These are phyloP conservation scores for Anomalospiza imberbis DNA, from an alignment of 2,797 vertebrate genomes.

Conservation along the genomic window DNA sequence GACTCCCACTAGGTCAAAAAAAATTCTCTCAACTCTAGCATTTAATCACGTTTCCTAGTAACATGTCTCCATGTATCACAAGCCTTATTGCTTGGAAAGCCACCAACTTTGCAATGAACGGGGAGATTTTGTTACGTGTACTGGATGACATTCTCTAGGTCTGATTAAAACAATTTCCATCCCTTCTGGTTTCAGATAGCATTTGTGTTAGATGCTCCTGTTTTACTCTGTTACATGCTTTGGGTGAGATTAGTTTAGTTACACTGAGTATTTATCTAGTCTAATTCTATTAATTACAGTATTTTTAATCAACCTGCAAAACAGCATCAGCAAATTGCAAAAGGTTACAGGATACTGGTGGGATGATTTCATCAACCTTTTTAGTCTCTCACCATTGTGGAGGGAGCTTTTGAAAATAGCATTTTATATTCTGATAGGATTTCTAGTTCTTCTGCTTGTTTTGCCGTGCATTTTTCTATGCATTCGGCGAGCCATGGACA, in stretches of 20 bases:
- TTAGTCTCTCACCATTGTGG: no score
- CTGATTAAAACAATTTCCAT: neutral
- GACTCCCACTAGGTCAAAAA: conserved; percentile 48
- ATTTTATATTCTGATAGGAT: no score
- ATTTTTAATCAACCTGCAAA: neutral
- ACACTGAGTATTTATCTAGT: neutral
- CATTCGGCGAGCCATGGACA: no score
- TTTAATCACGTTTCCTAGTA: conserved; percentile 38
- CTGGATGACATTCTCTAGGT: neutral
- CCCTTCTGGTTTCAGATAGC: neutral
- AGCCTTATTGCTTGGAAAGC: conserved; percentile 39
- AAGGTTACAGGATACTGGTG: no score
- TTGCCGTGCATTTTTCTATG: no score
- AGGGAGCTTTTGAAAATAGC: no score
- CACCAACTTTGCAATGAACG: conserved; percentile 7
- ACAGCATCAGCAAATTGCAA: no score
- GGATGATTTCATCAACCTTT: no score
- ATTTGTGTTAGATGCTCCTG: neutral
- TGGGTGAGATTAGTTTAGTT: neutral
- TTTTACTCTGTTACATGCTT: neutral
- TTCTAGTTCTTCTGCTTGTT: no score
- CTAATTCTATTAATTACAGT: neutral
- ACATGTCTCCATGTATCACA: conserved; percentile 17
- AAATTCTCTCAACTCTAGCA: conserved; percentile 10
- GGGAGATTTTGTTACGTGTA: neutral